Evolutionary conservation across 2,888 invertebrate species (phyloP).

Genomic region (Autographa pulchrina): DNA sequence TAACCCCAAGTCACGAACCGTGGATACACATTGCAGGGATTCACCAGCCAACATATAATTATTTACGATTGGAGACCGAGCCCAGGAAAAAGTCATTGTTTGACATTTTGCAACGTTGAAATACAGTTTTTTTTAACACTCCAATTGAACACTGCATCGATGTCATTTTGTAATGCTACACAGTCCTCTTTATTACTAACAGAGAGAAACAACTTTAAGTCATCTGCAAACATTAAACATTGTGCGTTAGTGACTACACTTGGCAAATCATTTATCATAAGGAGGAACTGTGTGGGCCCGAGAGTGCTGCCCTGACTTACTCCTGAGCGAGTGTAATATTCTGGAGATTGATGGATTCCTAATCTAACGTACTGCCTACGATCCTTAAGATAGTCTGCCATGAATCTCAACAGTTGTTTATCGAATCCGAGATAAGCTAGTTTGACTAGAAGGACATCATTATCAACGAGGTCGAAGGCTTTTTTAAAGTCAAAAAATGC

Average conservation of each 20-base stretch:
- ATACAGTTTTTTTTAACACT: too few relatives aligned
- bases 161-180: not conserved
- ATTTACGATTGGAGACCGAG: too few relatives aligned
- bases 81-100: too few relatives aligned
- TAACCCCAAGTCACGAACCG: not conserved
- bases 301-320: too few relatives aligned
- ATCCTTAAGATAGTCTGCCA: not conserved
- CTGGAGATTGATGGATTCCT: too few relatives aligned
- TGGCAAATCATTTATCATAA: too few relatives aligned
- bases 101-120: too few relatives aligned
- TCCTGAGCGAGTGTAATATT: too few relatives aligned
- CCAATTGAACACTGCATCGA: too few relatives aligned
- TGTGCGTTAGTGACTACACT: too few relatives aligned
- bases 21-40: not conserved
- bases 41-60: not conserved
- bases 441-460: not conserved
- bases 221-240: not conserved
- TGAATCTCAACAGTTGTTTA: not conserved
- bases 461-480: not conserved
- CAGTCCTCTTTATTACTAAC: conserved; percentile 1
- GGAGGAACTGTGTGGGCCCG: too few relatives aligned
- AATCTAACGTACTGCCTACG: too few relatives aligned
- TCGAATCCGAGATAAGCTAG: not conserved
- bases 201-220: conserved; percentile 1
- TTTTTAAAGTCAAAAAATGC: not conserved